Evolutionary conservation across 92 coral and sea anemone genomes (phyloP), one percentile per base, ranked within the genome.

Genomic region (Phenganax marumi): DNA sequence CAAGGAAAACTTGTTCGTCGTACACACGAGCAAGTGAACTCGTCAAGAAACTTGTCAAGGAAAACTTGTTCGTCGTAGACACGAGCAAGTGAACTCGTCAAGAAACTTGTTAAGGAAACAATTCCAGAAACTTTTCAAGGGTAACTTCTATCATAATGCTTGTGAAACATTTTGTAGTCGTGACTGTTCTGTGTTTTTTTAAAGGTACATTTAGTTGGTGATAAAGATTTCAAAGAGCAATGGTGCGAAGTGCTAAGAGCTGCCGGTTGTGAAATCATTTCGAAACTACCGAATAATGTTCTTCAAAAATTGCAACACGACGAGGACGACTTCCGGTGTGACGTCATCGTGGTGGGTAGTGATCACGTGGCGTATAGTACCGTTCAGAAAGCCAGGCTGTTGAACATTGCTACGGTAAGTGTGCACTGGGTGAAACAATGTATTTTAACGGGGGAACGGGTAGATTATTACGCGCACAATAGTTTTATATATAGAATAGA

Each of bases 391-490:
- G 90, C 88, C 0, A 50, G 85, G 55, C 55, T 91, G 39, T 89
- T 92, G 10, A 91, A 81, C 21, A 91, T 92, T 52, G 97, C 97
- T 19, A 84, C 91, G 26, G 99, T 96, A 10, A 81, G 92, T 7
- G 82, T 96, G 17, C 97, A 96, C 74, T 96, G 99, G 99, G 86
- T 96, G 8, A 77, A 91, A 12, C 99, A 96, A 84, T 89, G 93
- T 60, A 91, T 96, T 46, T 89, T 96, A 22, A 96, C 89, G 22
- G 97, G 99, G 8, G 74, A 78, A 49, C 86, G 89, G 13, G 91
- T 96, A 48, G 74, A 84, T 19, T 90, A 81, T 71, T 89, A 92
- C 25, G 92, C 91, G 12, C 98, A 94, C 63, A 89, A 93, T 0
- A 90, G 90, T 54, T 94, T 90, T 58, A 82, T 79, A 47, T 91